Evolutionary conservation across 2,113 vertebrate species (phyloP), one percentile per base, ranked within the genome.

Genomic region (Oncorhynchus keta): DNA sequence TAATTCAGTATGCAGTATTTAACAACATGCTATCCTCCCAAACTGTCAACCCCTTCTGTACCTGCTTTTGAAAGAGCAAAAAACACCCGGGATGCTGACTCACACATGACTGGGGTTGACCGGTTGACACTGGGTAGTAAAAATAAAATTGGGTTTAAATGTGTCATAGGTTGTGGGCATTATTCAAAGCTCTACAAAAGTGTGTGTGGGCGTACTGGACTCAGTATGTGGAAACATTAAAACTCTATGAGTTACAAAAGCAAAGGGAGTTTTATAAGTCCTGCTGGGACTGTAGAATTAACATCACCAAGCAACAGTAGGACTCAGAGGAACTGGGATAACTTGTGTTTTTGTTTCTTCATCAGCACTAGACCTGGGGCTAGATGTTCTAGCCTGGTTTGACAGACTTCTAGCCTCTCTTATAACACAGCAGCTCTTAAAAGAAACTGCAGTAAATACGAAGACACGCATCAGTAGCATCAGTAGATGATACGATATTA

Each of bases 261-360:
- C 39, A 45, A 45, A 45, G 9, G 8, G 39, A 45, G 39, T 45
- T 45, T 30, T 74, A 32, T 76, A 73, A 81, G 71, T 39, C 65
- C 49, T 62, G 12, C 8, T 45, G 39, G 9, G 39, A 45, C 39
- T 45, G 39, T 45, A 45, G 39, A 70, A 85, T 84, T 72, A 76
- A 39, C 76, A 80, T 74, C 76, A 76, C 76, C 81, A 75, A 30
- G 76, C 70, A 74, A 5, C 77, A 75, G 85, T 30, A 77, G 67
- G 79, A 77, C 64, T 76, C 73, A 26, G 39, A 3, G 4, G 67
- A 45, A 45, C 16, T 18, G 51, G 51, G 16, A 55, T 5, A 66
- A 62, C 48, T 59, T 26, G 5, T 6, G 32, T 8, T 32, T 18
- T 61, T 45, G 35, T 66, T 61, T 49, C 76, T 70, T 49, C 66